phyloP scores from a whole-genome alignment of 2,888 invertebrate species.

The Atethmia centrago region DNA sequence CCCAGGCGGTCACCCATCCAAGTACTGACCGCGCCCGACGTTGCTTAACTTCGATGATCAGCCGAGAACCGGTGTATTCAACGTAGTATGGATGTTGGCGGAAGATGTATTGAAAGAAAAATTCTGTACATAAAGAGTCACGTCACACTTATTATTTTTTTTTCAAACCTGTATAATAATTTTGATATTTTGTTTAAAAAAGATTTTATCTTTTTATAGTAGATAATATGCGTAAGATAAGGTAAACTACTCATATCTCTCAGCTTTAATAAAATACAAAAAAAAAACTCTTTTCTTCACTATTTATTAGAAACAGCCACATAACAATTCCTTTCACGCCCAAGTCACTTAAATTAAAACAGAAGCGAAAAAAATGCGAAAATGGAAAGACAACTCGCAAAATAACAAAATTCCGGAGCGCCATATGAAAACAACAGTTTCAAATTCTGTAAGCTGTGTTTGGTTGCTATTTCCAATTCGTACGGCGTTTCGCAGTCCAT shows the following conservation, averaged over 20 bases:
- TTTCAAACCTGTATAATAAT: no score
- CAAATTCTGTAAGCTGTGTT: constrained; percentile 70
- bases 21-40: constrained; percentile 84
- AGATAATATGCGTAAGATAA: no score
- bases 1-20: constrained; percentile 85
- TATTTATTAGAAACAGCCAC: constrained; percentile 26
- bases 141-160: background rate
- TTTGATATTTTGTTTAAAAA: background rate
- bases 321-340: constrained; percentile 45
- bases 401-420: constrained; percentile 64
- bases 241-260: no score
- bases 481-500: constrained; percentile 75
- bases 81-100: constrained; percentile 83
- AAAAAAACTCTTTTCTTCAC: constrained; percentile 15
- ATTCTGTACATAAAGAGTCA: background rate
- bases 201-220: no score
- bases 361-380: constrained; percentile 44
- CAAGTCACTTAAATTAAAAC: constrained; percentile 60
- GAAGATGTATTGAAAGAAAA: accelerated
- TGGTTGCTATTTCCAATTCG: constrained; percentile 76
- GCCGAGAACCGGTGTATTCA: constrained; percentile 81
- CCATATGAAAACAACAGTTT: constrained; percentile 65
- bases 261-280: no score
- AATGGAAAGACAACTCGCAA: constrained; percentile 54
- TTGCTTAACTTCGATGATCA: constrained; percentile 72